phyloP scores from a whole-genome alignment of 2,888 invertebrate species.

The Pogonocherus hispidulus region DNA sequence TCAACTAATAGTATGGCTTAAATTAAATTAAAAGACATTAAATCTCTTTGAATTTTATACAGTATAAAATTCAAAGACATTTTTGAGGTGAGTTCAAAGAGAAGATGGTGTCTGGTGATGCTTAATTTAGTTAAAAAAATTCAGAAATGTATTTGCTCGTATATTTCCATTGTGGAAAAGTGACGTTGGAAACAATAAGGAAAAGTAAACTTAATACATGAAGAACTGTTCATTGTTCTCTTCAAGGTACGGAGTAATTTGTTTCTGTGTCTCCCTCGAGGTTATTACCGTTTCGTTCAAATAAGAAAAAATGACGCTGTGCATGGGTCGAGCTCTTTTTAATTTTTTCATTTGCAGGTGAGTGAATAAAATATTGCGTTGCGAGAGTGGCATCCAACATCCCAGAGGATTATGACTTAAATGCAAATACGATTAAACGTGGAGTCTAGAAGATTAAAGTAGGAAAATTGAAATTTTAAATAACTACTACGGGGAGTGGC shows the following conservation, averaged over 20 bases:
- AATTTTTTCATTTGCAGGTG: slow-evolving; percentile 30
- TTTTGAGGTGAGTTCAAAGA: too few relatives aligned
- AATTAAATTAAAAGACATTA: too few relatives aligned
- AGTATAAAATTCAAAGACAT: too few relatives aligned
- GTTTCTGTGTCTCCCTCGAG: not conserved
- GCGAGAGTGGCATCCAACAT: slow-evolving; percentile 17
- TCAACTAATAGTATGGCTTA: too few relatives aligned
- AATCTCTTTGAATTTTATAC: too few relatives aligned
- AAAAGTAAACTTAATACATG: not conserved
- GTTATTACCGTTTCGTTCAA: slow-evolving; percentile 6
- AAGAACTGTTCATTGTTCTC: not conserved
- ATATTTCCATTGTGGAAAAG: not conserved
- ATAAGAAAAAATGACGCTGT: not conserved
- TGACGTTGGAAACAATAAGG: not conserved
- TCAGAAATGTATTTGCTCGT: too few relatives aligned
- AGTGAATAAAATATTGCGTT: slow-evolving; percentile 22
- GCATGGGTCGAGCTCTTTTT: slow-evolving; percentile 1
- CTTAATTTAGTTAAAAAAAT: too few relatives aligned
- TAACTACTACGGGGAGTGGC: slow-evolving; percentile 13
- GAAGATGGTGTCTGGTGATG: too few relatives aligned
- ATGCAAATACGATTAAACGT: slow-evolving; percentile 40
- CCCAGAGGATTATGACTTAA: slow-evolving; percentile 35
- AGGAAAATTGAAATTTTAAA: slow-evolving; percentile 39
- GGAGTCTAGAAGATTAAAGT: slow-evolving; percentile 36
- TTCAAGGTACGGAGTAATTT: not conserved